Percentiles rank a stretch among this genome's conserved stretches.
phyloP scores from a whole-genome alignment of 1,140 invertebrate species.

The Trissolcus basalis region DNA sequence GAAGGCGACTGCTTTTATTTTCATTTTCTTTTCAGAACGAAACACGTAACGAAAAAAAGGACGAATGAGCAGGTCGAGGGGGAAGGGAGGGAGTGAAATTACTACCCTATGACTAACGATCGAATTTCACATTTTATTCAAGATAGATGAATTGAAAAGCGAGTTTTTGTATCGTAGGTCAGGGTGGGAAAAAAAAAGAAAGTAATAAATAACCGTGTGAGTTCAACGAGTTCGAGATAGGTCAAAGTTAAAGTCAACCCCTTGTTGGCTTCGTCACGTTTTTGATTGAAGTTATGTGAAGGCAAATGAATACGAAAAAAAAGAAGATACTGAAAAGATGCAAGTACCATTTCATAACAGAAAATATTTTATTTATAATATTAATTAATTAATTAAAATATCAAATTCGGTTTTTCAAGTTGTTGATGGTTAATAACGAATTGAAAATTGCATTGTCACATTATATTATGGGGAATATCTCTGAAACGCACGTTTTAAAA shows the following conservation, averaged over 20 bases:
- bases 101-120: slow-evolving; percentile 23
- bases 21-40: slow-evolving; percentile 19
- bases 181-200: slow-evolving; percentile 30
- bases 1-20: slow-evolving; percentile 19
- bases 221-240: slow-evolving; percentile 28
- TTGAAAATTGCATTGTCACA: no score
- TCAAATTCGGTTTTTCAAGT: no score
- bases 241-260: slow-evolving; percentile 39
- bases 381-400: no score
- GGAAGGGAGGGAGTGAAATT: slow-evolving; percentile 8
- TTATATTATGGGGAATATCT: no score
- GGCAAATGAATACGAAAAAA: no score
- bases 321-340: no score
- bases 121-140: slow-evolving; percentile 18
- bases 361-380: no score
- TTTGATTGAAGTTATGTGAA: not conserved
- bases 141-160: slow-evolving; percentile 32
- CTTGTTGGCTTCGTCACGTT: slow-evolving; percentile 25
- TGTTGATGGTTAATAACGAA: no score
- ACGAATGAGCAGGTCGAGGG: not conserved
- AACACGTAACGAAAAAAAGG: slow-evolving; percentile 3
- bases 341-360: no score
- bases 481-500: no score
- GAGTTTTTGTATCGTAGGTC: slow-evolving; percentile 34
- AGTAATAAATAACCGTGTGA: slow-evolving; percentile 31